A percentile compares a stretch with the other conserved stretches of the same genome.
phyloP scores from a whole-genome alignment of 2,888 invertebrate genomes.

The Eupithecia insigniata region DNA sequence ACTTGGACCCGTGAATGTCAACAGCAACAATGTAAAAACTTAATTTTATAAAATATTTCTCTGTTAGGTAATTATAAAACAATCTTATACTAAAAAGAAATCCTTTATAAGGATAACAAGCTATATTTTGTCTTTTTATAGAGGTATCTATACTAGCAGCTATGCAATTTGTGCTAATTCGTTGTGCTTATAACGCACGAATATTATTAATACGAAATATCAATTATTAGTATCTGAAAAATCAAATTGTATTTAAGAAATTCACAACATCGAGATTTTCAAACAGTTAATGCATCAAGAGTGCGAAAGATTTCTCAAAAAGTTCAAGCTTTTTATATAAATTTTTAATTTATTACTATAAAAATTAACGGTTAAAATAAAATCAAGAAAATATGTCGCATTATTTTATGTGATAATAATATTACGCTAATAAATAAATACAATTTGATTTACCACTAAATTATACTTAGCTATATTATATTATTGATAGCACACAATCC shows the following conservation, averaged over 20 bases:
- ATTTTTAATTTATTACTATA: slow-evolving; percentile 14
- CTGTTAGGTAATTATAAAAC: slow-evolving; percentile 68
- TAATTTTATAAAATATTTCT: slow-evolving; percentile 75
- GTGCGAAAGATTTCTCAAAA: slow-evolving; percentile 28
- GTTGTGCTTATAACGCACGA: slow-evolving; percentile 66
- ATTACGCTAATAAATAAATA: slow-evolving; percentile 28
- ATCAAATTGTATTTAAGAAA: slow-evolving; percentile 53
- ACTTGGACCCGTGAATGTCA: slow-evolving; percentile 79
- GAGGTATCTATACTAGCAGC: slow-evolving; percentile 75
- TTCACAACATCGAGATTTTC: slow-evolving; percentile 36
- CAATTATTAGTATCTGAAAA: slow-evolving; percentile 44
- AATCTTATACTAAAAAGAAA: slow-evolving; percentile 74
- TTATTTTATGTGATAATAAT: slow-evolving; percentile 17
- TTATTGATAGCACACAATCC: slow-evolving; percentile 64
- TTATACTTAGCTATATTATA: slow-evolving; percentile 38
- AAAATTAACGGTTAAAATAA: slow-evolving; percentile 21
- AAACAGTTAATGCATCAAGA: slow-evolving; percentile 29
- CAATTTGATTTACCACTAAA: slow-evolving; percentile 38
- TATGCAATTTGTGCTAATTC: slow-evolving; percentile 70
- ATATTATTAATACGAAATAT: slow-evolving; percentile 48
- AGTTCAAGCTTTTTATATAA: slow-evolving; percentile 28
- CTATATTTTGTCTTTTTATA: slow-evolving; percentile 77
- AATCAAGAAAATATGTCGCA: slow-evolving; percentile 27
- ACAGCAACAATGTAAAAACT: slow-evolving; percentile 75
- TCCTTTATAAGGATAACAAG: slow-evolving; percentile 83